These are phyloP conservation scores for Beris morrisii DNA, from an alignment of 2,888 invertebrate genomes.

Conservation along the genomic window DNA sequence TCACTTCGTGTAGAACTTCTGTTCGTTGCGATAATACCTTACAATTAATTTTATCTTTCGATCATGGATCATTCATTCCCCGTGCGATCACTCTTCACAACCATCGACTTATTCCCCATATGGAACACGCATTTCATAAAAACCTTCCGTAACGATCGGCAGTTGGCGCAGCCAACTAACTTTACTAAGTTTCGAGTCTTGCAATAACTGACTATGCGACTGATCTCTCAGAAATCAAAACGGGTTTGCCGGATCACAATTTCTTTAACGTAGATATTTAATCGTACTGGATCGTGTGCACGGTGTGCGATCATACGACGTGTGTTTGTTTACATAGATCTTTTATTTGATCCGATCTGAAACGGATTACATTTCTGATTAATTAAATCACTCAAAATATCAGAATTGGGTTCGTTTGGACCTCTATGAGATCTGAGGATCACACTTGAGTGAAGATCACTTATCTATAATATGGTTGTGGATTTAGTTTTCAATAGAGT, in stretches of 20 bases:
- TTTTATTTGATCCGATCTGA: conserved; percentile 36
- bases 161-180: background rate
- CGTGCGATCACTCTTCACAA: conserved; percentile 29
- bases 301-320: conserved; percentile 31
- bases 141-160: background rate
- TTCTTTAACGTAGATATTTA: background rate
- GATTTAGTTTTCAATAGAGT: conserved; percentile 9
- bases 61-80: conserved; percentile 36
- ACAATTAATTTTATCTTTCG: conserved; percentile 38
- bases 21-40: conserved; percentile 37
- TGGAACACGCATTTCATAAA: conserved; percentile 4
- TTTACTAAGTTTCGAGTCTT: too few relatives aligned
- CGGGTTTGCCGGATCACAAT: background rate
- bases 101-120: conserved; percentile 12
- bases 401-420: conserved; percentile 7
- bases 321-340: conserved; percentile 36
- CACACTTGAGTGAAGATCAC: conserved; percentile 18
- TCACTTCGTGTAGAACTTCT: conserved; percentile 38
- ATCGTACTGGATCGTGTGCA: conserved; percentile 7
- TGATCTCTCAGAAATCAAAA: conserved; percentile 11
- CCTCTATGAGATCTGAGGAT: background rate
- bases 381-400: conserved; percentile 33
- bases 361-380: conserved; percentile 38
- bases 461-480: background rate
- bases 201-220: too few relatives aligned